Percentiles rank a stretch among this genome's conserved stretches.
phyloP scores from a whole-genome alignment of 1,140 invertebrate genomes.

The Globodera rostochiensis region DNA sequence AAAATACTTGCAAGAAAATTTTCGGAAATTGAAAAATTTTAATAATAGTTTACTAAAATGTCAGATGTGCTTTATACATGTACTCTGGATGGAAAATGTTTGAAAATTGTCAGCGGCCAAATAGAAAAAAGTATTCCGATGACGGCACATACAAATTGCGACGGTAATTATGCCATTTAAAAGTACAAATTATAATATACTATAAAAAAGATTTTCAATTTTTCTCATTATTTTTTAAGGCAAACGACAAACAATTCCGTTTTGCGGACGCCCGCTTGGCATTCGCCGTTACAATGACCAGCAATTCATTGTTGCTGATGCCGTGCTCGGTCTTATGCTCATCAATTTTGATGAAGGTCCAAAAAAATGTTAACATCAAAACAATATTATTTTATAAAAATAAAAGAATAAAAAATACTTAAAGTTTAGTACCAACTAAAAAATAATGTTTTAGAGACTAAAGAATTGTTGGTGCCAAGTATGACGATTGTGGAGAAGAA shows the following conservation, averaged over 20 bases:
- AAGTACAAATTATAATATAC: too few species aligned
- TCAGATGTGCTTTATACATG: slow-evolving; percentile 37
- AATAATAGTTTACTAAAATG: background rate
- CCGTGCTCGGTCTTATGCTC: slow-evolving; percentile 10
- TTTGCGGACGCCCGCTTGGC: slow-evolving; percentile 39
- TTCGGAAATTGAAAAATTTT: background rate
- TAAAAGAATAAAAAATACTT: too few species aligned
- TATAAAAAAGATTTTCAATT: too few species aligned
- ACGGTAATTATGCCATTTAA: slow-evolving; percentile 13
- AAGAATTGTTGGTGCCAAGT: slow-evolving; percentile 28
- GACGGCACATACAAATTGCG: slow-evolving; percentile 31
- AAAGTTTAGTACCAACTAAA: too few species aligned
- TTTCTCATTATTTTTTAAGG: background rate
- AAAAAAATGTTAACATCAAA: too few species aligned
- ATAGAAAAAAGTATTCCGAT: slow-evolving; percentile 32
- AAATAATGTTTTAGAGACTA: slow-evolving; percentile 18
- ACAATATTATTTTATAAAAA: too few species aligned
- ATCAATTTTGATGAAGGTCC: slow-evolving; percentile 45
- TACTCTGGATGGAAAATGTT: slow-evolving; percentile 29
- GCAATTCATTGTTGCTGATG: slow-evolving; percentile 34
- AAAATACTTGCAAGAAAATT: too few species aligned
- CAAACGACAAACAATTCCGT: slow-evolving; percentile 41
- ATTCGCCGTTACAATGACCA: slow-evolving; percentile 30
- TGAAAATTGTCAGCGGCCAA: slow-evolving; percentile 36
- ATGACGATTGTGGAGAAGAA: slow-evolving; percentile 25